These are phyloP conservation scores for Rhinatrema bivittatum DNA, from an alignment of 2,797 vertebrate genomes.

Conservation along the genomic window DNA sequence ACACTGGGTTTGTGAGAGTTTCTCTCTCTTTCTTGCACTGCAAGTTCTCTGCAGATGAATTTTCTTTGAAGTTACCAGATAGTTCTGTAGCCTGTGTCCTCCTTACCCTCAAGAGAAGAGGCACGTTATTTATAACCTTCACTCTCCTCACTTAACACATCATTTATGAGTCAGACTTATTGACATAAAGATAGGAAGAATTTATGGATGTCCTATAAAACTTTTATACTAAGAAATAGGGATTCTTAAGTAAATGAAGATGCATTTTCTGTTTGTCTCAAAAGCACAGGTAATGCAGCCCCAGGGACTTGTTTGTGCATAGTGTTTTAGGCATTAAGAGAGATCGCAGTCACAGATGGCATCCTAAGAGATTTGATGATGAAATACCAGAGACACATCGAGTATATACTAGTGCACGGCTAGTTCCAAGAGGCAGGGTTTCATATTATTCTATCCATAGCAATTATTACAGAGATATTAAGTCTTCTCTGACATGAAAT, in stretches of 20 bases:
- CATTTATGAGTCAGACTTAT: conserved; percentile 17
- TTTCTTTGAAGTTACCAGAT: too few relatives aligned
- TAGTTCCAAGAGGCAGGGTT: too few relatives aligned
- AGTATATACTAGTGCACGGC: too few relatives aligned
- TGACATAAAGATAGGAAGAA: conserved; percentile 18
- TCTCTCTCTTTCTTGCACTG: too few relatives aligned
- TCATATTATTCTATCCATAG: too few relatives aligned
- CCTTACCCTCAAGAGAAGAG: conserved; percentile 23
- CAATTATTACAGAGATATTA: too few relatives aligned
- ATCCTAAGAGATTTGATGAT: conserved; percentile 10
- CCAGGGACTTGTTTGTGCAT: conserved; percentile 25
- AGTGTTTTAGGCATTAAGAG: conserved; percentile 21
- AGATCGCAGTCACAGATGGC: conserved; percentile 8
- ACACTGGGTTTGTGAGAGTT: not conserved
- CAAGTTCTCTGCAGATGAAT: too few relatives aligned
- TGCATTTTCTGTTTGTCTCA: conserved; percentile 33
- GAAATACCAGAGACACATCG: too few relatives aligned
- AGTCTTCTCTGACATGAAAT: too few relatives aligned
- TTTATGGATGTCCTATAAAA: conserved; percentile 22
- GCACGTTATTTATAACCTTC: conserved; percentile 12
- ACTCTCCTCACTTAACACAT: not conserved
- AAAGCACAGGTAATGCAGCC: conserved; percentile 31
- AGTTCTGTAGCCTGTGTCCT: too few relatives aligned
- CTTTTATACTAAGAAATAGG: conserved; percentile 4
- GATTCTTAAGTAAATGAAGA: conserved; percentile 32